Conservation (phyloP, 2,888 invertebrate species). For the Cyrtodaria siliqua region DNA sequence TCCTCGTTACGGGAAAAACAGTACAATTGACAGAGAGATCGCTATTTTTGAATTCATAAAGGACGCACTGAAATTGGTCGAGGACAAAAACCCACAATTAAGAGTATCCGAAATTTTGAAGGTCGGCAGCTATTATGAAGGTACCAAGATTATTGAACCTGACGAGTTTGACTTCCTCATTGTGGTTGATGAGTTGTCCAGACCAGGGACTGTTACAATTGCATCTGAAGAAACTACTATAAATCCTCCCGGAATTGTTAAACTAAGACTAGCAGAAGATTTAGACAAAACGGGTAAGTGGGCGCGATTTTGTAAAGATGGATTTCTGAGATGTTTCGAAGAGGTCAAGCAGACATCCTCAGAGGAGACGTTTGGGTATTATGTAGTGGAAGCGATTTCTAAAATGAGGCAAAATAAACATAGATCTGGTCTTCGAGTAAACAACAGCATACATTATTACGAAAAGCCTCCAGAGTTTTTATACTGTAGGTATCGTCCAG, state of each 20-base stretch:
- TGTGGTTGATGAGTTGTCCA: constrained; percentile 9
- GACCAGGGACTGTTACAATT: constrained; percentile 1
- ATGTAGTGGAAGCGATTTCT: constrained; percentile 2
- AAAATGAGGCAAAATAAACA: constrained; percentile 1
- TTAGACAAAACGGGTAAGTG: background rate
- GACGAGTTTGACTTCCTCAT: constrained; percentile 13
- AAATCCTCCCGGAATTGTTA: constrained; percentile 2
- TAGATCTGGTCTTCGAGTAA: background rate
- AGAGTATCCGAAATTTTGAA: constrained; percentile 13
- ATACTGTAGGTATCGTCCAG: background rate
- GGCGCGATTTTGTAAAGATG: background rate
- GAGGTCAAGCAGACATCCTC: background rate
- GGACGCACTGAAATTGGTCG: constrained; percentile 9
- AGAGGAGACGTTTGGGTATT: constrained; percentile 7
- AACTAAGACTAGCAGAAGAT: background rate
- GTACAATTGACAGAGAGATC: background rate
- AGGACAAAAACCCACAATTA: background rate
- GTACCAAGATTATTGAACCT: too few relatives aligned
- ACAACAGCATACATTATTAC: background rate
- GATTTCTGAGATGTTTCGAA: constrained; percentile 16
- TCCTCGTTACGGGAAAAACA: constrained; percentile 4
- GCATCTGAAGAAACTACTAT: background rate
- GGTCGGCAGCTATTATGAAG: constrained; percentile 8
- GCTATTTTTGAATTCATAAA: background rate
- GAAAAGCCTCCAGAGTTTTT: background rate